phyloP scores from a whole-genome alignment of 2,888 invertebrate species.

The Automeris io region DNA sequence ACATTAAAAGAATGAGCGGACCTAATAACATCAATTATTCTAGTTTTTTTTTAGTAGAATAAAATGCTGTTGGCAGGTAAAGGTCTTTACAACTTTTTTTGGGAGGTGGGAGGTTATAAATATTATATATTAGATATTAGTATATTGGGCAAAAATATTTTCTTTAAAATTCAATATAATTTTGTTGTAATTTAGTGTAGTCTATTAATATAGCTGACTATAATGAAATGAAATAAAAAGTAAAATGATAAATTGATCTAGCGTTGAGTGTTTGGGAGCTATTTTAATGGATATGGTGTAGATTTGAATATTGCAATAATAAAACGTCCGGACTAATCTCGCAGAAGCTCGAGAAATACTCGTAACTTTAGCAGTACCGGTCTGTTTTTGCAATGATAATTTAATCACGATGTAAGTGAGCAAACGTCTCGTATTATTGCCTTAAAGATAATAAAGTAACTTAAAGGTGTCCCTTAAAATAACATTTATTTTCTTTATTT shows the following conservation, averaged over 20 bases:
- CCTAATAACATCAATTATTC: no score
- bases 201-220: not conserved
- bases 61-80: no score
- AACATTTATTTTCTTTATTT: constrained; percentile 29
- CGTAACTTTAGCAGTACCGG: constrained; percentile 32
- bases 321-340: constrained; percentile 36
- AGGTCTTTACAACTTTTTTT: no score
- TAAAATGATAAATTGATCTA: no score
- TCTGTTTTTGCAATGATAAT: constrained; percentile 70
- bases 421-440: constrained; percentile 47
- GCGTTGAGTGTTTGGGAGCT: no score
- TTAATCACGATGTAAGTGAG: constrained; percentile 64
- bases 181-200: not conserved
- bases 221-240: not conserved
- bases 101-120: no score
- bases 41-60: no score
- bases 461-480: constrained; percentile 25
- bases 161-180: not conserved
- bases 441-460: constrained; percentile 43
- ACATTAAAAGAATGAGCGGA: no score
- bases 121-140: no score
- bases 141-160: not conserved
- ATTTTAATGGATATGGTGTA: constrained; percentile 21
- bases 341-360: constrained; percentile 34
- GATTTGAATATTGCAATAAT: constrained; percentile 21